Percentiles rank a stretch among this genome's conserved stretches.
Evolutionary conservation across 2,797 vertebrate genomes (phyloP).

Genomic region (Platalea minor): DNA sequence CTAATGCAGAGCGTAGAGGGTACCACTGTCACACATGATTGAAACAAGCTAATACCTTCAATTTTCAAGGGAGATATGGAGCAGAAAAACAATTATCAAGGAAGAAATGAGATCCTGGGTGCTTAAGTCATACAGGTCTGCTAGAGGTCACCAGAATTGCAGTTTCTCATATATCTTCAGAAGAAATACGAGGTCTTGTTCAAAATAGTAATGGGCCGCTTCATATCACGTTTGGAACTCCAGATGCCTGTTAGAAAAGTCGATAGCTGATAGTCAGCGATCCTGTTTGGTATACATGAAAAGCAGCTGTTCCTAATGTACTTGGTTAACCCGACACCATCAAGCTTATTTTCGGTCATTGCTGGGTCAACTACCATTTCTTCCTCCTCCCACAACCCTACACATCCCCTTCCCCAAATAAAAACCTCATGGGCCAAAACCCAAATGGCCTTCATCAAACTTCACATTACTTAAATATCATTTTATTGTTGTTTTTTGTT

Average conservation of each 20-base stretch:
- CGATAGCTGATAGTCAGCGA: background rate
- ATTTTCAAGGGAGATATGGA: slow-evolving; percentile 33
- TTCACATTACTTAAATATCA: accelerated
- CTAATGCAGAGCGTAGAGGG: background rate
- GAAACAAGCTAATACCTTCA: slow-evolving; percentile 27
- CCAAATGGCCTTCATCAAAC: background rate
- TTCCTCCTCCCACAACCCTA: background rate
- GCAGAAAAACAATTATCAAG: slow-evolving; percentile 45
- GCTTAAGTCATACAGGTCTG: slow-evolving; percentile 29
- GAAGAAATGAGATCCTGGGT: slow-evolving; percentile 39
- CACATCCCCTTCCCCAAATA: background rate
- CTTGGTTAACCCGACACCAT: background rate
- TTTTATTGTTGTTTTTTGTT: background rate
- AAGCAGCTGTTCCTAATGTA: slow-evolving; percentile 21
- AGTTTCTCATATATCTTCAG: slow-evolving; percentile 29
- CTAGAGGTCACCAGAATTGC: slow-evolving; percentile 26
- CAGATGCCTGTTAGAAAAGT: slow-evolving; percentile 21
- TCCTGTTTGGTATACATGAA: background rate
- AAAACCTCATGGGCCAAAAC: background rate
- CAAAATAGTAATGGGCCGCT: slow-evolving; percentile 7
- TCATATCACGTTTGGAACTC: background rate
- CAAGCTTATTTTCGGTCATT: background rate
- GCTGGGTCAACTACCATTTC: background rate
- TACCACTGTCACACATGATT: background rate
- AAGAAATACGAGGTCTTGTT: slow-evolving; percentile 35